Base-by-base conservation (phyloP, 35 echinoderm and acorn worm genomes). In the Patiria miniata region DNA sequence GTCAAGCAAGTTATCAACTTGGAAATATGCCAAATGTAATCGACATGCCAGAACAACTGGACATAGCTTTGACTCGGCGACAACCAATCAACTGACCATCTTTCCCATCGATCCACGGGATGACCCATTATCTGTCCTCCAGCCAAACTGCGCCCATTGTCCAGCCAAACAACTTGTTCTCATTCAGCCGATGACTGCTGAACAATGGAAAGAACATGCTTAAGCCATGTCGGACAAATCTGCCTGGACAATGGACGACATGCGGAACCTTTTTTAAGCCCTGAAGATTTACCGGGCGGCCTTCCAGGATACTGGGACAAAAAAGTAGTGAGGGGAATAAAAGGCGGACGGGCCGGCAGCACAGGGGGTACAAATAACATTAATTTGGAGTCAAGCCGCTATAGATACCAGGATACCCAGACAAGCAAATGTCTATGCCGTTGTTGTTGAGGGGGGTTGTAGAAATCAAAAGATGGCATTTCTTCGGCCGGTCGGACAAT, bases 151-250 rank as follows among this genome's bases (percentile, higher is more conserved):
- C 4, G 42, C 4, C n/a, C 42, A 47, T 47, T 47, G 42, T 47
- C 42, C 42, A 12, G 42, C 42, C 42, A 47, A 47, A 47, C 42
- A 47, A 47, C 42, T 47, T 47, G 12, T 12, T 47, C 42, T 12
- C 42, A 47, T 47, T 47, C 42, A 47, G 42, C 42, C 42, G 42
- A 47, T 47, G 42, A 47, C 21, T 73, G 65, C 65, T 32, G 26
- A 73, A 73, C 65, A 73, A 73, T 73, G 65, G 65, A 10, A 2
- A 22, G 6, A 73, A 73, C 65, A 73, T 73, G 29, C 26, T 73
- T 73, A 73, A 73, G 65, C 65, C 65, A 73, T 73, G 65, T 73
- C 29, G 8, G 65, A 73, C 65, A 73, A 73, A 73, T 73, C 65
- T 73, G 65, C 34, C 65, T n/a, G 34, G 65, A 73, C 65, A 73